Percentiles rank a stretch among this genome's conserved stretches.
phyloP scores from a whole-genome alignment of 2,888 invertebrate species.

The Bhutanitis thaidina region DNA sequence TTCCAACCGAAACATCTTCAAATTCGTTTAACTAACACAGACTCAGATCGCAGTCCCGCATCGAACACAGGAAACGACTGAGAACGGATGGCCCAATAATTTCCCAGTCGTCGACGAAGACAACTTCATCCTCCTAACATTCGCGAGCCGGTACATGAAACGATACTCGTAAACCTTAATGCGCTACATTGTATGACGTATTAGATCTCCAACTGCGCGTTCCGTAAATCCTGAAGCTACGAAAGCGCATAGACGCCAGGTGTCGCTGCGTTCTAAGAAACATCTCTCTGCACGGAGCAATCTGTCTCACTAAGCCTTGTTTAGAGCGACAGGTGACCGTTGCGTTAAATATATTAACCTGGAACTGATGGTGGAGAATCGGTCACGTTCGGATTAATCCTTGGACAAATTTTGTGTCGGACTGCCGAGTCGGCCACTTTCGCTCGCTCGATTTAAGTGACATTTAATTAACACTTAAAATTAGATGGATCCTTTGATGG shows the following conservation, averaged over 20 bases:
- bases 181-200: background rate
- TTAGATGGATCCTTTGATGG: constrained; percentile 6
- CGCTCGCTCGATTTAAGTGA: constrained; percentile 16
- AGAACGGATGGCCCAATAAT: background rate
- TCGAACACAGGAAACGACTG: too few relatives aligned
- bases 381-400: constrained; percentile 19
- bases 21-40: too few relatives aligned
- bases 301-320: constrained; percentile 31
- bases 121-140: background rate
- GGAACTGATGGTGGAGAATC: constrained; percentile 23
- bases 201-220: background rate
- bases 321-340: constrained; percentile 34
- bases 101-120: background rate
- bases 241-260: constrained; percentile 10
- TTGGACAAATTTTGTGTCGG: constrained; percentile 10
- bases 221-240: constrained; percentile 6
- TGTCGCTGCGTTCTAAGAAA: constrained; percentile 10
- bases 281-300: background rate
- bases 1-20: too few relatives aligned
- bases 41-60: too few relatives aligned
- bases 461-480: constrained; percentile 11
- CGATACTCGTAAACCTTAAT: background rate
- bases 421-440: background rate
- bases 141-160: background rate
- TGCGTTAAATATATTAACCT: constrained; percentile 27